Evolutionary conservation across 2,797 vertebrate species (phyloP).

Genomic region (Paedocypris micromegethes): DNA sequence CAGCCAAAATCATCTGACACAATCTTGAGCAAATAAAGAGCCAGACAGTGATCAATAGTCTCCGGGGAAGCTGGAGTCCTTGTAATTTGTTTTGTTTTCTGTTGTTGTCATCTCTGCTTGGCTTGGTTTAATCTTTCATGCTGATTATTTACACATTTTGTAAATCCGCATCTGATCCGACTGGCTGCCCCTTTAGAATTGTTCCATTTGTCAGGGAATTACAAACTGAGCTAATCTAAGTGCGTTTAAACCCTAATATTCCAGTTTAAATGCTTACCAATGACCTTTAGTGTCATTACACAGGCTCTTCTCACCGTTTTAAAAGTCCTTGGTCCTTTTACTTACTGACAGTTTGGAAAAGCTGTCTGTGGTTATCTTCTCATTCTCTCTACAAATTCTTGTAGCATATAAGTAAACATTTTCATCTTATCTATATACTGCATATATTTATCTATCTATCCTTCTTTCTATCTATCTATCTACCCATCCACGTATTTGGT

Average conservation of each 20-base stretch:
- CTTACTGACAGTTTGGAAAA: too few relatives aligned
- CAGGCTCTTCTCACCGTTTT: too few relatives aligned
- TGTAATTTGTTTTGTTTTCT: conserved; percentile 33
- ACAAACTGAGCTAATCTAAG: conserved; percentile 47
- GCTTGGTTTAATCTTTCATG: conserved; percentile 26
- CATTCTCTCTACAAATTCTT: too few relatives aligned
- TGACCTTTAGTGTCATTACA: too few relatives aligned
- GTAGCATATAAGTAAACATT: too few relatives aligned
- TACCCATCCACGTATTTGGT: too few relatives aligned
- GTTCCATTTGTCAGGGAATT: conserved; percentile 45
- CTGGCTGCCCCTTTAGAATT: conserved; percentile 23
- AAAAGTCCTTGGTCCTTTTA: too few relatives aligned
- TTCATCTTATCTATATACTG: too few relatives aligned
- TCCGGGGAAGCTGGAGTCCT: conserved; percentile 4
- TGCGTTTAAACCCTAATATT: conserved; percentile 1
- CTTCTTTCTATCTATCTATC: too few relatives aligned
- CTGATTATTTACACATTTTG: conserved; percentile 33
- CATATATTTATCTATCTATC: too few relatives aligned
- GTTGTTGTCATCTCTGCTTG: conserved; percentile 14
- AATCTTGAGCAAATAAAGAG: conserved; percentile 20
- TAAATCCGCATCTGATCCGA: conserved; percentile 14
- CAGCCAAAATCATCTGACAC: neutral
- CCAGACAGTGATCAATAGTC: conserved; percentile 13
- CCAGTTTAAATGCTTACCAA: too few relatives aligned
- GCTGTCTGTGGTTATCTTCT: too few relatives aligned